These are phyloP conservation scores for Hycleus cichorii DNA, from an alignment of 1,140 invertebrate genomes.

Conservation along the genomic window DNA sequence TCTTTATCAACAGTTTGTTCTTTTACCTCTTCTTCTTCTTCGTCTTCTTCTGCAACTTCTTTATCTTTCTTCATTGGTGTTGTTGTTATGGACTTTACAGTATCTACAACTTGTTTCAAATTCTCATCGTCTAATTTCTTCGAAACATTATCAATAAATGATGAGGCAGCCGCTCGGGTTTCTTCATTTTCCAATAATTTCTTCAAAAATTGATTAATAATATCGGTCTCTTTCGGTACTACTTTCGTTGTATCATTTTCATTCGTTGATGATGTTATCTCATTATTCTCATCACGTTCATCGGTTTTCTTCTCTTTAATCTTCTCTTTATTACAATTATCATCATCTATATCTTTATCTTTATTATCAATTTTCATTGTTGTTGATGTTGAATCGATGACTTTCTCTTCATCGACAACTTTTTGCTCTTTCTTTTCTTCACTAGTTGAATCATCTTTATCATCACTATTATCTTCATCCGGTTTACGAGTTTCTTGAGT, in stretches of 20 bases:
- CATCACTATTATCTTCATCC: not conserved
- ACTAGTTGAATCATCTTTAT: not conserved
- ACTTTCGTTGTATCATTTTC: constrained; percentile 2
- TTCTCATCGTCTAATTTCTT: constrained; percentile 6
- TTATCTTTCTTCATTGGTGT: not conserved
- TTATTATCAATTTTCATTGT: too few relatives aligned
- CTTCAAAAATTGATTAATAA: constrained; percentile 10
- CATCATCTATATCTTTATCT: too few relatives aligned
- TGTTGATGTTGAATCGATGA: too few relatives aligned
- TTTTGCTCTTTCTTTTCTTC: constrained; percentile 1
- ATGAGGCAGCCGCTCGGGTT: constrained; percentile 1
- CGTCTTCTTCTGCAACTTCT: constrained; percentile 1
- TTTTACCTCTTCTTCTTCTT: not conserved
- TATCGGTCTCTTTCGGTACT: constrained; percentile 3
- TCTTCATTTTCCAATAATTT: constrained; percentile 4
- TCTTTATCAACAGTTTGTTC: constrained; percentile 21
- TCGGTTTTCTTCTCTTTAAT: constrained; percentile 2
- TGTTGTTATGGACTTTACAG: not conserved
- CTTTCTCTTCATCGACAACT: not conserved
- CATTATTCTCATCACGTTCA: not conserved
- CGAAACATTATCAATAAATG: constrained; percentile 7
- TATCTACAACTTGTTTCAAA: constrained; percentile 13
- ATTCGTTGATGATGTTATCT: not conserved
- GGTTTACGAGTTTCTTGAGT: not conserved
- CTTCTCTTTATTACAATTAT: not conserved